phyloP scores from a whole-genome alignment of 2,888 invertebrate species.

The Scaptomyza reducta region DNA sequence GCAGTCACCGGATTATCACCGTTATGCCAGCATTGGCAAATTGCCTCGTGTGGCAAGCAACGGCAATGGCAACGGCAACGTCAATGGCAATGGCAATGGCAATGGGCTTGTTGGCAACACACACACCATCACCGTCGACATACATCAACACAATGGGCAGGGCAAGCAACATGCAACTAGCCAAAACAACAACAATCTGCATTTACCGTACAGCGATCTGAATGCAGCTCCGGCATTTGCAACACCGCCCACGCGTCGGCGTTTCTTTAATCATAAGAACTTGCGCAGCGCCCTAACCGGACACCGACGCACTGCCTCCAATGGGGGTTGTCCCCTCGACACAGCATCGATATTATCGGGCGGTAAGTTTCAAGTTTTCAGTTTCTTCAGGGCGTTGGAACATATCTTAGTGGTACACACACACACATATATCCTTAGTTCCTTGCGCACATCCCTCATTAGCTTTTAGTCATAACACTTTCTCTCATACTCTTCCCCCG shows the following conservation, averaged over 20 bases:
- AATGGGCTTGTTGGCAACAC: slow-evolving; percentile 58
- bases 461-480: slow-evolving; percentile 8
- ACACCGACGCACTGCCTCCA: slow-evolving; percentile 83
- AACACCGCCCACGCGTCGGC: slow-evolving; percentile 90
- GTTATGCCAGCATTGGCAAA: slow-evolving; percentile 82
- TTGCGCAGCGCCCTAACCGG: slow-evolving; percentile 90
- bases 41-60: slow-evolving; percentile 74
- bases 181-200: slow-evolving; percentile 53
- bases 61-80: slow-evolving; percentile 50
- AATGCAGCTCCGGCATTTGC: slow-evolving; percentile 89
- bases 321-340: slow-evolving; percentile 84
- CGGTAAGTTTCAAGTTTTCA: slow-evolving; percentile 66
- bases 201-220: slow-evolving; percentile 72
- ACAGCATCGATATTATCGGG: slow-evolving; percentile 81
- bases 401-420: background rate
- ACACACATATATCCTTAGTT: background rate
- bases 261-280: slow-evolving; percentile 92
- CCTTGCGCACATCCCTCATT: slow-evolving; percentile 9
- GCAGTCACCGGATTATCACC: slow-evolving; percentile 83
- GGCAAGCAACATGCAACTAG: slow-evolving; percentile 55
- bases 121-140: slow-evolving; percentile 67
- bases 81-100: slow-evolving; percentile 53
- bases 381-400: slow-evolving; percentile 24
- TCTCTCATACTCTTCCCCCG: slow-evolving; percentile 15
- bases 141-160: slow-evolving; percentile 58